A percentile compares a stretch with the other conserved stretches of the same genome.
phyloP scores from a whole-genome alignment of 2,888 invertebrate species.

The Lasioglossum zephyrum region DNA sequence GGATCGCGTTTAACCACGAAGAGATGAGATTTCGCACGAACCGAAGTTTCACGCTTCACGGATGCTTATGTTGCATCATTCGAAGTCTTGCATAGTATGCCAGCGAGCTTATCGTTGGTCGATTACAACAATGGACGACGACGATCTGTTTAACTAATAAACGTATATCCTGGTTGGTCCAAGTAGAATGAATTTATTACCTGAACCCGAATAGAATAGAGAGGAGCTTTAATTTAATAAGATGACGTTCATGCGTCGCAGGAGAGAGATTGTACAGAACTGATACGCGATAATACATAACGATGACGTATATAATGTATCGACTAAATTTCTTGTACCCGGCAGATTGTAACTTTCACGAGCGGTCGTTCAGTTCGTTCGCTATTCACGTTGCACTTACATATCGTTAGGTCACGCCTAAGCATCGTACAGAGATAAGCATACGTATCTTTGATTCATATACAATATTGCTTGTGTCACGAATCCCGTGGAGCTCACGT shows the following conservation, averaged over 20 bases:
- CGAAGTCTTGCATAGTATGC: neutral
- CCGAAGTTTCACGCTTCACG: conserved; percentile 4
- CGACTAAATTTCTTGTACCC: conserved; percentile 35
- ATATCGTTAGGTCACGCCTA: conserved; percentile 48
- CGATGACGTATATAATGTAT: conserved; percentile 34
- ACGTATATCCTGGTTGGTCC: neutral
- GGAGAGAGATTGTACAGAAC: conserved; percentile 19
- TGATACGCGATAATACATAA: conserved; percentile 29
- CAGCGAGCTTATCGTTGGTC: neutral
- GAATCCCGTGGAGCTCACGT: conserved; percentile 72
- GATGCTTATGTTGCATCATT: neutral
- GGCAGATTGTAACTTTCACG: conserved; percentile 52
- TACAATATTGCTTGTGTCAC: conserved; percentile 63
- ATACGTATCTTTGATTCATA: conserved; percentile 66
- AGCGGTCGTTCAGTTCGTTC: conserved; percentile 28
- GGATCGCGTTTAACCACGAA: conserved; percentile 19
- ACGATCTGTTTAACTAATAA: neutral
- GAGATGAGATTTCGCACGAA: conserved; percentile 2
- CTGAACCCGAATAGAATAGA: neutral
- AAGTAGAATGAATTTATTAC: neutral
- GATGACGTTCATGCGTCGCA: neutral
- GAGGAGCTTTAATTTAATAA: neutral
- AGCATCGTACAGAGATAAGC: conserved; percentile 46
- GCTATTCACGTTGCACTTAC: conserved; percentile 45
- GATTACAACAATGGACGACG: neutral